Evolutionary conservation across 2,888 invertebrate genomes (phyloP).

Genomic region (Papilio gigon): DNA sequence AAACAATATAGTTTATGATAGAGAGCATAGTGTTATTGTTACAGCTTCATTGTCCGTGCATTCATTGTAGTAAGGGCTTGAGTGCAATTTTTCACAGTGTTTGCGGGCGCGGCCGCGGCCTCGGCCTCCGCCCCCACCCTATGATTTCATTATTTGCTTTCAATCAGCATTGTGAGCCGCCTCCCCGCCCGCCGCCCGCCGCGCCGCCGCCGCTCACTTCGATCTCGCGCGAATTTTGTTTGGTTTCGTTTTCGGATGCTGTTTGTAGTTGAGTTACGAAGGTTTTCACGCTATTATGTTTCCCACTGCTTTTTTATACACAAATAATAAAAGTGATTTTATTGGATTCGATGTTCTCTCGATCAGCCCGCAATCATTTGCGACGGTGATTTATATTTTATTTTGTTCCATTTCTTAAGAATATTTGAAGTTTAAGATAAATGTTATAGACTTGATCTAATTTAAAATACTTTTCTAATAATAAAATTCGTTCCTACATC

Average conservation of each 20-base stretch:
- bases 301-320: conserved; percentile 22
- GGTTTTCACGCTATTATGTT: conserved; percentile 55
- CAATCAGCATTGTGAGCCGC: conserved; percentile 80
- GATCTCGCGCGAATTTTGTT: conserved; percentile 74
- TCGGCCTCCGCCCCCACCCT: conserved; percentile 62
- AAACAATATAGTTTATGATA: not conserved
- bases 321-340: conserved; percentile 29
- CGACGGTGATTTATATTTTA: not conserved
- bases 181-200: conserved; percentile 48
- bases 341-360: conserved; percentile 18
- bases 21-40: not conserved
- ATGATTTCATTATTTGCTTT: conserved; percentile 83
- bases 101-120: conserved; percentile 65
- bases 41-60: conserved; percentile 50
- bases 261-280: conserved; percentile 74
- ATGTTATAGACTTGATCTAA: not conserved
- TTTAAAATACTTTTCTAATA: too few relatives aligned
- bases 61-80: conserved; percentile 60
- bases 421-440: not conserved
- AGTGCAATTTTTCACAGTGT: conserved; percentile 78
- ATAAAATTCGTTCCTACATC: not conserved
- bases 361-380: not conserved
- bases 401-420: not conserved
- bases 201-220: conserved; percentile 55
- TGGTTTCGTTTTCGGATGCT: conserved; percentile 79